These are phyloP conservation scores for Schizopygopsis malacanthus DNA, from an alignment of 2,797 vertebrate genomes.

Conservation along the genomic window DNA sequence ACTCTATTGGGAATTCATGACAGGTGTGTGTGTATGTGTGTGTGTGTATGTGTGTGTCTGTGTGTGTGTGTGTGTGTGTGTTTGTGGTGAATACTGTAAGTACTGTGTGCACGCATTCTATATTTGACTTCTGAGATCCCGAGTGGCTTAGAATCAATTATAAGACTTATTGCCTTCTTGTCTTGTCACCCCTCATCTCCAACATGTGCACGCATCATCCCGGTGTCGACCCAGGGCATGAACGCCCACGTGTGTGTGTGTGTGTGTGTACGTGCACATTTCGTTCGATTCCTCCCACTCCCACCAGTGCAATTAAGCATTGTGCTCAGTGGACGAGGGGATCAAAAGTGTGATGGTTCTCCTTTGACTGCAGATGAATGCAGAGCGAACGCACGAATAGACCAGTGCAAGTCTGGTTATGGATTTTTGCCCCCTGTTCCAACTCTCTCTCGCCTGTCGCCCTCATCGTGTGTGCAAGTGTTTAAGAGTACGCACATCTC, in stretches of 20 bases:
- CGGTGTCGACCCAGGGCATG: conserved; percentile 7
- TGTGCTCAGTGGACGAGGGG: conserved; percentile 57
- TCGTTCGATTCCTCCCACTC: conserved; percentile 60
- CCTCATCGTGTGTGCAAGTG: background rate
- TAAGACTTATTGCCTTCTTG: conserved; percentile 80
- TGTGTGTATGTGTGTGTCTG: conserved; percentile 21
- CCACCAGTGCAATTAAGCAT: conserved; percentile 72
- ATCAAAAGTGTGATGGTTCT: conserved; percentile 76
- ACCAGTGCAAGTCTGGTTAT: conserved; percentile 66
- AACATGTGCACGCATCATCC: conserved; percentile 63
- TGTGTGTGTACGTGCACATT: conserved; percentile 39
- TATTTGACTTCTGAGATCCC: conserved; percentile 56
- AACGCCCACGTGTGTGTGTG: conserved; percentile 25
- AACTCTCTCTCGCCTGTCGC: conserved; percentile 31
- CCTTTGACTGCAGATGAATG: conserved; percentile 70
- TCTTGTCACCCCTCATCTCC: conserved; percentile 65
- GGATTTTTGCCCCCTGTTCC: conserved; percentile 63
- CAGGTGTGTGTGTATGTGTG: conserved; percentile 52
- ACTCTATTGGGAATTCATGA: conserved; percentile 60
- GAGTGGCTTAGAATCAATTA: conserved; percentile 75
- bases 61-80: conserved; percentile 51
- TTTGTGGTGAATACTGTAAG: conserved; percentile 56
- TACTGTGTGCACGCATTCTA: conserved; percentile 54
- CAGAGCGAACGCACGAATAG: conserved; percentile 63
- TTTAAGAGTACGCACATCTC: conserved; percentile 4